Evolutionary conservation across 2,797 vertebrate genomes (phyloP).

Genomic region (Leptoclinus maculatus): DNA sequence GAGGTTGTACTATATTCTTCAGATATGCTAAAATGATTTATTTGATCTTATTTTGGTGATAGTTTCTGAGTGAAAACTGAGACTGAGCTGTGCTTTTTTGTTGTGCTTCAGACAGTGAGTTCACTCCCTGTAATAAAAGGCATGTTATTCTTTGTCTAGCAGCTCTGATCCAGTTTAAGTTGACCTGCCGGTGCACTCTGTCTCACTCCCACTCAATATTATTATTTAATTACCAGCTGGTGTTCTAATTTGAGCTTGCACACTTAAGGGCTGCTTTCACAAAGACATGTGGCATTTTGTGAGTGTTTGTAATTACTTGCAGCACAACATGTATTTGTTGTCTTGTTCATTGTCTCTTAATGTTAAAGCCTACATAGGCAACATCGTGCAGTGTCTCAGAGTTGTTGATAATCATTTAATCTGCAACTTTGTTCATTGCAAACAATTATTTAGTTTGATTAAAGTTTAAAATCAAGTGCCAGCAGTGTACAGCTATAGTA

Average conservation of each 20-base stretch:
- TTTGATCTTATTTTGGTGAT: not conserved
- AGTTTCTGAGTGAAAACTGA: not conserved
- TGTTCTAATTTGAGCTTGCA: conserved; percentile 44
- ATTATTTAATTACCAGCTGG: conserved; percentile 73
- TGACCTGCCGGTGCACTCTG: conserved; percentile 25
- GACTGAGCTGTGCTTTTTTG: not conserved
- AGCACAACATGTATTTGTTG: conserved; percentile 33
- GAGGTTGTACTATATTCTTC: not conserved
- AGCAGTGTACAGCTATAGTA: not conserved
- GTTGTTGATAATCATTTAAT: not conserved
- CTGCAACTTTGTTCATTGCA: not conserved
- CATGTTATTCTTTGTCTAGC: conserved; percentile 3
- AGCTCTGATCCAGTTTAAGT: conserved; percentile 11
- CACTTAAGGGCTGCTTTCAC: conserved; percentile 59
- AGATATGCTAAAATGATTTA: not conserved
- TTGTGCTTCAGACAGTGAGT: not conserved
- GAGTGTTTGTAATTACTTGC: conserved; percentile 54
- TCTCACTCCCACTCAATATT: conserved; percentile 65
- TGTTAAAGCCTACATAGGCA: not conserved
- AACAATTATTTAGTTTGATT: not conserved
- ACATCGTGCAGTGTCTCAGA: not conserved
- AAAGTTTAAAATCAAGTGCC: not conserved
- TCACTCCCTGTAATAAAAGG: not conserved
- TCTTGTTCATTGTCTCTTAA: conserved; percentile 10
- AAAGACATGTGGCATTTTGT: conserved; percentile 70